Evolutionary conservation across 2,888 invertebrate genomes (phyloP).

Genomic region (Halictus quadricinctus): DNA sequence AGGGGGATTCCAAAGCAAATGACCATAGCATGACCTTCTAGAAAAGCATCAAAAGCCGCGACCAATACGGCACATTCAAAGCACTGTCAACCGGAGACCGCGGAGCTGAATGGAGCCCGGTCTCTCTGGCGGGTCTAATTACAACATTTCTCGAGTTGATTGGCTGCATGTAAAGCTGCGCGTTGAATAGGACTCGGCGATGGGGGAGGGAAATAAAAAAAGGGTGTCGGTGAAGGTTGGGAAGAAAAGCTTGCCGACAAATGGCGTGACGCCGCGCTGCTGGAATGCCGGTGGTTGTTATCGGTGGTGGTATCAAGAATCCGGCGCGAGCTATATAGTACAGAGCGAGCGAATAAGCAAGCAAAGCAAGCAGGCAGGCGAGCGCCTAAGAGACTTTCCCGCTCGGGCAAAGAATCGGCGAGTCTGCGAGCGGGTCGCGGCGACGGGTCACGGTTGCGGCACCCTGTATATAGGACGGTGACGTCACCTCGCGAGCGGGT

Average conservation of each 20-base stretch:
- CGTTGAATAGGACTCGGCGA: not conserved
- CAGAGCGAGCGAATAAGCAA: not conserved
- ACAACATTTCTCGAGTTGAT: constrained; percentile 17
- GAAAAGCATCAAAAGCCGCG: not conserved
- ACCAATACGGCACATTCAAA: not conserved
- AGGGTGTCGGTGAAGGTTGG: constrained; percentile 1
- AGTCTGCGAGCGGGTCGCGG: constrained; percentile 64
- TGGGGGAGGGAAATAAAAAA: not conserved
- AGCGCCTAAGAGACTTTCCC: constrained; percentile 37
- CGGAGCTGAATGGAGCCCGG: not conserved
- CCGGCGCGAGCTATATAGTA: constrained; percentile 18
- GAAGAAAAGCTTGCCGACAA: constrained; percentile 31
- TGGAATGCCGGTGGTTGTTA: constrained; percentile 49
- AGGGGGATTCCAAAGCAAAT: no score
- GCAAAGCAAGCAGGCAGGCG: not conserved
- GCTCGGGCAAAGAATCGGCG: constrained; percentile 59
- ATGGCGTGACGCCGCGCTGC: constrained; percentile 37
- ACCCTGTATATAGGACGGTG: constrained; percentile 76
- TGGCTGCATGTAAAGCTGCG: not conserved
- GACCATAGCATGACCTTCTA: not conserved
- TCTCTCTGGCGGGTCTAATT: constrained; percentile 27
- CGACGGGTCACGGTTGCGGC: constrained; percentile 74
- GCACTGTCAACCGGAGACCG: not conserved
- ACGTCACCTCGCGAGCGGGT: constrained; percentile 70
- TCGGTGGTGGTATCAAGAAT: constrained; percentile 62